Evolutionary conservation across 1,140 invertebrate genomes (phyloP).

Genomic region (Apocrypta bakeri): DNA sequence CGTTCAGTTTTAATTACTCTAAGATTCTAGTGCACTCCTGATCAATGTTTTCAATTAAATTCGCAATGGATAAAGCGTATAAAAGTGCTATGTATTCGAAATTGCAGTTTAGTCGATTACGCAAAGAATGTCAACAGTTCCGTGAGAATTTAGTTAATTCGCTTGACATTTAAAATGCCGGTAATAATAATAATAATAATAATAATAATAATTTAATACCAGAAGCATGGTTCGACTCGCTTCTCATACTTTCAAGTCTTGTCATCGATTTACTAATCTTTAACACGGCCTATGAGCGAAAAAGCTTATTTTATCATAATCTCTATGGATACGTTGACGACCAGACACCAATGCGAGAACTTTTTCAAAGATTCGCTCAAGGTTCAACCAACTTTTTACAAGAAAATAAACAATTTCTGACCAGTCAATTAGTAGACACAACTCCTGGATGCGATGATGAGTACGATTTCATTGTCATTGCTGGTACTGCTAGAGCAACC

Average conservation of each 20-base stretch:
- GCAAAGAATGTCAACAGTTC: not conserved
- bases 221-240: not conserved
- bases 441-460: conserved; percentile 58
- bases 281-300: not conserved
- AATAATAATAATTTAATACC: not conserved
- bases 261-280: not conserved
- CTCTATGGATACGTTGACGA: conserved; percentile 32
- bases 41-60: not conserved
- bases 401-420: conserved; percentile 57
- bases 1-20: not conserved
- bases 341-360: not conserved
- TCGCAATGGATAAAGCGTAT: not conserved
- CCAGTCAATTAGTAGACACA: conserved; percentile 67
- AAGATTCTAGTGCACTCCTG: not conserved
- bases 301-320: conserved; percentile 2
- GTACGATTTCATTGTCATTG: conserved; percentile 77
- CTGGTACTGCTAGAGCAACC: conserved; percentile 79
- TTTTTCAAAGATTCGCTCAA: conserved; percentile 46
- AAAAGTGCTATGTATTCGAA: not conserved
- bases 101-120: not conserved
- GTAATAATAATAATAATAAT: not conserved
- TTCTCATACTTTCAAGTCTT: conserved; percentile 14
- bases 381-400: conserved; percentile 57
- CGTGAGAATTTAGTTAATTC: not conserved
- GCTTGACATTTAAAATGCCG: not conserved